Conservation (phyloP, 1,140 invertebrate genomes). For the Pissodes strobi region DNA sequence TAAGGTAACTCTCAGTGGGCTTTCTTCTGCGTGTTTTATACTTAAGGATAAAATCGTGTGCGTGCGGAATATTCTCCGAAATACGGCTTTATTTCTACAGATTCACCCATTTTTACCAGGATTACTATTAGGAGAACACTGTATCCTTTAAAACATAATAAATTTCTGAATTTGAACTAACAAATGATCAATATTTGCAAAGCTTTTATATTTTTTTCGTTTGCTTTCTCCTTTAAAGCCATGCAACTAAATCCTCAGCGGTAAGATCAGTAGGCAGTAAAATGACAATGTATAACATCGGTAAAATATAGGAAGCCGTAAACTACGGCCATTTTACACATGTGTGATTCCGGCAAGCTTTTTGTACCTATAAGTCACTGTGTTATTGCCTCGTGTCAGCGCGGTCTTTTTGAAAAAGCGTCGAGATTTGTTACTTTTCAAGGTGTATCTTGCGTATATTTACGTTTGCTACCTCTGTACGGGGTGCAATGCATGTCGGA, state of each 20-base stretch:
- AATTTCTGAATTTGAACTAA: no score
- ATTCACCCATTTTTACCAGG: no score
- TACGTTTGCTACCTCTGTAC: neutral
- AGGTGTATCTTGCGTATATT: conserved; percentile 3
- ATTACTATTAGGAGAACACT: no score
- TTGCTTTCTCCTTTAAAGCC: no score
- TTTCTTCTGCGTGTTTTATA: no score
- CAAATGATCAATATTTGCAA: no score
- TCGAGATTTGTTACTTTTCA: conserved; percentile 14
- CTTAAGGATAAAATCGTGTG: no score
- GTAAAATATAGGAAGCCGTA: conserved; percentile 8
- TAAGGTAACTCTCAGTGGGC: no score
- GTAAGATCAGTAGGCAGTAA: conserved; percentile 8
- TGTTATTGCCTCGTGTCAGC: conserved; percentile 11
- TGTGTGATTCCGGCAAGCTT: conserved; percentile 20
- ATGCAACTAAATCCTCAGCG: neutral
- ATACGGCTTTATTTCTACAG: no score
- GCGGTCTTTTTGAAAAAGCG: conserved; percentile 14
- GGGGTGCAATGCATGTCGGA: neutral
- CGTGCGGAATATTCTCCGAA: no score
- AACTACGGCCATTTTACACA: conserved; percentile 27
- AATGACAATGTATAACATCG: conserved; percentile 24
- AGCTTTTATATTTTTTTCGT: no score
- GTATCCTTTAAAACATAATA: no score
- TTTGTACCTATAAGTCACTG: conserved; percentile 15